phyloP scores from a whole-genome alignment of 2,113 vertebrate species.

The Mobula hypostoma region DNA sequence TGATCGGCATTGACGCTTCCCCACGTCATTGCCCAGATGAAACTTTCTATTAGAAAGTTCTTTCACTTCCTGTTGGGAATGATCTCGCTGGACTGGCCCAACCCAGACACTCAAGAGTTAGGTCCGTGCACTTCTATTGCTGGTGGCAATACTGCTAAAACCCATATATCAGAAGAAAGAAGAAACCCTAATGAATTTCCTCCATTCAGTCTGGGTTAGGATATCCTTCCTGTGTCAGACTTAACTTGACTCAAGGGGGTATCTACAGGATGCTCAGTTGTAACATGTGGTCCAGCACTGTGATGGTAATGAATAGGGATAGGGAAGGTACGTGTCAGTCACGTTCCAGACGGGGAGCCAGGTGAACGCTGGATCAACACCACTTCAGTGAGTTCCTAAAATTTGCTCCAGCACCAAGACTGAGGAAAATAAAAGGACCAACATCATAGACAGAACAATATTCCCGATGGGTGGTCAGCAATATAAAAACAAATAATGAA shows the following conservation, averaged over 20 bases:
- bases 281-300: not conserved
- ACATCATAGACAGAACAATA: not conserved
- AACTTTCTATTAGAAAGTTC: not conserved
- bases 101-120: not conserved
- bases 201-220: not conserved
- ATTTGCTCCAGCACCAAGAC: not conserved
- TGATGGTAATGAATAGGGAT: not conserved
- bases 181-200: not conserved
- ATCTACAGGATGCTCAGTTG: not conserved
- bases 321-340: not conserved
- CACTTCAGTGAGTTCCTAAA: not conserved
- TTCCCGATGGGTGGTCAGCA: not conserved
- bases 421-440: not conserved
- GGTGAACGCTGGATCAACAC: not conserved
- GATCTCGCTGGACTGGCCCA: too few relatives aligned
- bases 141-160: not conserved
- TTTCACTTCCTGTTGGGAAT: not conserved
- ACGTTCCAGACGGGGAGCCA: not conserved
- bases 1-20: not conserved
- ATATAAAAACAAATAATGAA: not conserved
- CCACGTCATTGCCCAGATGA: not conserved
- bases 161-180: not conserved
- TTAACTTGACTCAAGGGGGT: not conserved
- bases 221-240: not conserved
- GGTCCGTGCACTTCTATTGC: not conserved